Evolutionary conservation across 1,140 invertebrate species (phyloP), one percentile per base, ranked within the genome.

Genomic region (Tribolium madens): DNA sequence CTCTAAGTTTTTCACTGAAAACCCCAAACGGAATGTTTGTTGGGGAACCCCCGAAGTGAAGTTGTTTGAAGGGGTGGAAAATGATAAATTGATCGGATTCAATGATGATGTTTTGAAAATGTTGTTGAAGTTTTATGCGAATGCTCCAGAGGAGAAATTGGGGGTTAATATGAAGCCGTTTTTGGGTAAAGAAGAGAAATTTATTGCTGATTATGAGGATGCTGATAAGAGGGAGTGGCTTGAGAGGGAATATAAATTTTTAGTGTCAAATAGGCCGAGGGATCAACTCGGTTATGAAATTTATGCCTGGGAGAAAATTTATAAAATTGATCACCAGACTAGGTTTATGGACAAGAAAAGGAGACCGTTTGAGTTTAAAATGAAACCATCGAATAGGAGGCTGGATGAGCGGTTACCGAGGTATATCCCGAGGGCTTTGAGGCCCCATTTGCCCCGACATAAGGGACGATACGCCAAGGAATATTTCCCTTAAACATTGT

Each of bases 61-160:
- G 77, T 86, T 98, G 0, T 97, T 91, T 86, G 94, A 95, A 33
- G 86, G 86, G 18, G 89, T 96, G 36, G 91, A 93, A 83, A 83
- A 92, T 81, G 92, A 91, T 3, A 89, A 93, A 86, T 86, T 97
- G 1, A 84, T 92, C 77, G 93, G 92, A 70, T 91, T 97, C 47
- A 97, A 98, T 88, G 92, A 95, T 71, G 90, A 93, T 47, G 92
- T 95, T 2, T 83, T 97, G 4, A 92, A 91, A 84, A 87, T 88
- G 78, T 83, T 98, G 7, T 82, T 97, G 0, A 91, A 91, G 76
- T 92, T 94, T 81, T 95, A 97, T 80, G 81, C 90, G 1, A 93
- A 96, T 86, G 82, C 86, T 12, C 94, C 95, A 0, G 76, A 83
- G 68, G 86, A 90, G 80, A 87, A 91, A 69, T 86, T 89, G 9